Conservation (phyloP, 2,888 invertebrate genomes). For the Tyria jacobaeae region DNA sequence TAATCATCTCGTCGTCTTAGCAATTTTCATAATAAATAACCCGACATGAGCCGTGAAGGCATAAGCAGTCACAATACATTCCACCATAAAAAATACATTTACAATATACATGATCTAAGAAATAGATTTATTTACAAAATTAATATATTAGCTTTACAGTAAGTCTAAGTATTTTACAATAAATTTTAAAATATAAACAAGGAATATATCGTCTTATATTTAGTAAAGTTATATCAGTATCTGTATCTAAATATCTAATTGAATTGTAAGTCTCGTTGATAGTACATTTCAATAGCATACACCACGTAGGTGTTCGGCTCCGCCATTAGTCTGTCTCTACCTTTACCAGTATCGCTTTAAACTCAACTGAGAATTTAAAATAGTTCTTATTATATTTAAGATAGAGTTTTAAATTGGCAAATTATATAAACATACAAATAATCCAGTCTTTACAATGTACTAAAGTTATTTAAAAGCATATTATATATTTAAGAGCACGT, state of each 20-base stretch:
- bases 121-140: slow-evolving; percentile 42
- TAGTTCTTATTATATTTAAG: not conserved
- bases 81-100: slow-evolving; percentile 26
- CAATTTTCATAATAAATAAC: slow-evolving; percentile 47
- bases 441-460: not conserved
- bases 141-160: slow-evolving; percentile 41
- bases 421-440: not conserved
- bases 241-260: slow-evolving; percentile 15
- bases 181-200: slow-evolving; percentile 19
- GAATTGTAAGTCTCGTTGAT: no score
- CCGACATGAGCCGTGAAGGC: slow-evolving; percentile 29
- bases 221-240: slow-evolving; percentile 18
- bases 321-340: no score
- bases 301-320: no score
- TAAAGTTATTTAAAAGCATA: not conserved
- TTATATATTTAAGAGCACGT: not conserved
- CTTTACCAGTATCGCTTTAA: no score
- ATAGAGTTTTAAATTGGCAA: not conserved
- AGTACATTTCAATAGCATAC: no score
- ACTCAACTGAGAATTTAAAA: no score
- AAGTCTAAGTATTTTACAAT: slow-evolving; percentile 37
- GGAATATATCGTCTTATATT: not conserved
- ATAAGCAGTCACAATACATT: slow-evolving; percentile 25
- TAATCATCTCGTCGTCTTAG: slow-evolving; percentile 44
- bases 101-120: slow-evolving; percentile 37